Base-by-base conservation (phyloP, 2,888 invertebrate species). In the Neuroscelio doddi region DNA sequence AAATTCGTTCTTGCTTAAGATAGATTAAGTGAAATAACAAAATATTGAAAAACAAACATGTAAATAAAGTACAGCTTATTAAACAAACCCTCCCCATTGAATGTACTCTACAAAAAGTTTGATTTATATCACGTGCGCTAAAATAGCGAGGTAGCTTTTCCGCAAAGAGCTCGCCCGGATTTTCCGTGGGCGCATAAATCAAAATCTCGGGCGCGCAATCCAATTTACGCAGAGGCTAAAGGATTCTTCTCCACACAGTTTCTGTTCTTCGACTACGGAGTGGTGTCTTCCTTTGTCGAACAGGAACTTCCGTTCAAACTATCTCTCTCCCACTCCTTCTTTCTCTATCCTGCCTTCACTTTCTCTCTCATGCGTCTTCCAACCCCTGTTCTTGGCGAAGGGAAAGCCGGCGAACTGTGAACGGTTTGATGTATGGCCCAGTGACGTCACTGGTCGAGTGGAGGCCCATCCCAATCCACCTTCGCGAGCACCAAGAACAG, bases 341-440 rank as follows among this genome's bases (percentile, higher is more conserved):
- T 50, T 61, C 45, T 56, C 53, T 47, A 39, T 16, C 15, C 42
- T 32, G 34, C 61, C 63, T 52, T 64, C 46, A 46, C 27, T 34
- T 30, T 24, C 30, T 38, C 44, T 49, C 46, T 21, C 26, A 38
- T 36, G 38, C 63, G 64, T 66, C 62, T 45, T 53, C 56, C 51
- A 53, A 47, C 70, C 65, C 64, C 64, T 47, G 61, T 46, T 53
- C 61, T 64, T 49, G 39, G 62, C 69, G 67, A 70, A 76, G 71
- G 73, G 67, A 69, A 65, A 67, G 71, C 74, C 71, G 63, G 71
- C 67, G 65, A 71, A 80, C 82, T 81, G 83, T 83, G 83, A 83
- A 83, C 77, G 80, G 73, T 81, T 83, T 83, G 83, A 83, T 83
- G 80, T 82, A 83, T 82, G 79, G 76, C 72, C 76, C 76, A 76